These are phyloP conservation scores for Scaptodrosophila latifasciaeformis DNA, from an alignment of 2,888 invertebrate genomes.

Conservation along the genomic window DNA sequence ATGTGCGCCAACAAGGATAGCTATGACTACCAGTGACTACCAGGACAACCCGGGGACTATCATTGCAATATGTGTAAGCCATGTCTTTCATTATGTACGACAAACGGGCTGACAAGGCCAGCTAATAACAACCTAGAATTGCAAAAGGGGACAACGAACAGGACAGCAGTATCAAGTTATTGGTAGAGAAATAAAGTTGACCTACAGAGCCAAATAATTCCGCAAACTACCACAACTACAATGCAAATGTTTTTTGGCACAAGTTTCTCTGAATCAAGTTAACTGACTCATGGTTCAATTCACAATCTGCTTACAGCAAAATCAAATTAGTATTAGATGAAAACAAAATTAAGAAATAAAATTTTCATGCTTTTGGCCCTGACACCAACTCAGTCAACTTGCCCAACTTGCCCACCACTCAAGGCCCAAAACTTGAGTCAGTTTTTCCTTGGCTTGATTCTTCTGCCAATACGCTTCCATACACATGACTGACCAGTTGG, in stretches of 20 bases:
- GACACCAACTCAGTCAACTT: constrained; percentile 16
- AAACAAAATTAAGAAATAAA: constrained; percentile 65
- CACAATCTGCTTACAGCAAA: constrained; percentile 31
- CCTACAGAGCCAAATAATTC: constrained; percentile 20
- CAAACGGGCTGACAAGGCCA: constrained; percentile 63
- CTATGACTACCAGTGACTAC: not conserved
- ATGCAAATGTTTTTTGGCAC: constrained; percentile 39
- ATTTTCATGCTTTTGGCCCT: constrained; percentile 33
- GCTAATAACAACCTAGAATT: constrained; percentile 43
- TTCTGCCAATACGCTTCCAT: constrained; percentile 46
- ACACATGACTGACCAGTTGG: constrained; percentile 59
- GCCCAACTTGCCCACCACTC: not conserved
- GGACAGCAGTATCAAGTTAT: constrained; percentile 17
- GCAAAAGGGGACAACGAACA: not conserved
- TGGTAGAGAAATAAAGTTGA: constrained; percentile 15
- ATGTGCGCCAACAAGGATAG: too few species aligned
- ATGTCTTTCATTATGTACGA: constrained; percentile 66
- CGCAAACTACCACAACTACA: not conserved
- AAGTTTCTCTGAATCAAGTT: constrained; percentile 21
- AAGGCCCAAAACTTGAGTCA: not conserved
- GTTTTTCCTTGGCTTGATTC: constrained; percentile 10
- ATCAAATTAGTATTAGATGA: constrained; percentile 61
- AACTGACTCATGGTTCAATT: not conserved
- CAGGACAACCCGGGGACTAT: constrained; percentile 3
- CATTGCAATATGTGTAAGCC: constrained; percentile 52